A percentile compares a stretch with the other conserved stretches of the same genome.
phyloP scores from a whole-genome alignment of 2,113 vertebrate genomes.

The Eudyptes chrysolophus region DNA sequence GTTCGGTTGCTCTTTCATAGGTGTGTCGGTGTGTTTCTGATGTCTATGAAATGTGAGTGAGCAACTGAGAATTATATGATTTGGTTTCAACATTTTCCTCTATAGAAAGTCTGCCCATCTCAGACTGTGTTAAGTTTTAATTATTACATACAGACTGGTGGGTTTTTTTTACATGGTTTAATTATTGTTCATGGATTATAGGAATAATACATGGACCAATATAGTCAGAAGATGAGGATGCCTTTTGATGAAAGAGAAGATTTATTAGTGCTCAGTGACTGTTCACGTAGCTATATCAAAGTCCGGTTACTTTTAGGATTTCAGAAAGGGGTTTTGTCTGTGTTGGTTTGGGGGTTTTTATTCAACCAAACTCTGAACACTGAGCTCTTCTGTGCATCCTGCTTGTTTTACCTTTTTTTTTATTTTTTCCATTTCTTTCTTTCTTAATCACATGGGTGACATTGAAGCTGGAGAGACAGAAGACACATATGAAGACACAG shows the following conservation, averaged over 20 bases:
- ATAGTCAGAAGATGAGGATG: not conserved
- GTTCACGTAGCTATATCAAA: not conserved
- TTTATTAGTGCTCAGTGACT: not conserved
- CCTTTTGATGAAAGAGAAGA: not conserved
- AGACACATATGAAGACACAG: not conserved
- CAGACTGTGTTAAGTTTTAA: not conserved
- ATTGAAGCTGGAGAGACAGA: not conserved
- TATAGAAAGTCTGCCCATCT: not conserved
- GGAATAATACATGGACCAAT: not conserved
- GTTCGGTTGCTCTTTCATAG: not conserved
- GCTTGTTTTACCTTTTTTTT: not conserved
- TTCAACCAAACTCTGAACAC: not conserved
- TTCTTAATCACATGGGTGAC: not conserved
- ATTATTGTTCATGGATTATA: not conserved
- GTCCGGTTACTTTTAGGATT: not conserved
- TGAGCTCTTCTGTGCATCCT: not conserved
- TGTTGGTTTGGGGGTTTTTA: not conserved
- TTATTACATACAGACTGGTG: not conserved
- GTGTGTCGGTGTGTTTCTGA: not conserved
- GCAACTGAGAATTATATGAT: not conserved
- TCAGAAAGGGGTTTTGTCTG: not conserved
- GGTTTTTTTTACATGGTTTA: not conserved
- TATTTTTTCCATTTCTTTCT: not conserved
- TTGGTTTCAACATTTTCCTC: not conserved
- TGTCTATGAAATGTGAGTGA: not conserved